Evolutionary conservation across 2,888 invertebrate genomes (phyloP).

Genomic region (Parnassius mnemosyne): DNA sequence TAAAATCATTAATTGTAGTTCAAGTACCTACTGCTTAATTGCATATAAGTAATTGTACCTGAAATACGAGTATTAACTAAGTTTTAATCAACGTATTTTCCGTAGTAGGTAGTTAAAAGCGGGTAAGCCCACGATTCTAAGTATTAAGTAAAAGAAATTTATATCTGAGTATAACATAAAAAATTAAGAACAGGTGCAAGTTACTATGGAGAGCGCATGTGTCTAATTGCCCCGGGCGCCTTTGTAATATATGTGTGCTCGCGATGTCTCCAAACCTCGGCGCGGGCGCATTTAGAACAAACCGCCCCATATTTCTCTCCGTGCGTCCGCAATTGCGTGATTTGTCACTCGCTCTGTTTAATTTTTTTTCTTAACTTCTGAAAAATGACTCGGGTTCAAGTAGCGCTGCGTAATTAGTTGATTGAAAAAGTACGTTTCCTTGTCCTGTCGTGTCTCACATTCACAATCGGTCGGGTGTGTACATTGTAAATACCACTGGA

Average conservation of each 20-base stretch:
- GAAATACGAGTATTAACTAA: no score
- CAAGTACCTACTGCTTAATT: no score
- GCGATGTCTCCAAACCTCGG: conserved; percentile 49
- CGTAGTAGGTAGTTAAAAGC: no score
- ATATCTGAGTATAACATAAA: conserved; percentile 17
- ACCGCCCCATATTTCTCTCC: conserved; percentile 75
- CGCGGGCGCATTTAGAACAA: conserved; percentile 72
- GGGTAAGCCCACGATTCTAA: no score
- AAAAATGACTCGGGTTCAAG: conserved; percentile 69
- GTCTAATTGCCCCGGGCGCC: conserved; percentile 60
- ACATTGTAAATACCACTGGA: background rate
- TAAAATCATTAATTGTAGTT: no score
- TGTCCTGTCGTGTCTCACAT: conserved; percentile 55
- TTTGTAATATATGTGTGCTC: conserved; percentile 49
- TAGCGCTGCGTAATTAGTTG: conserved; percentile 65
- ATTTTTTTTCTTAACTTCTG: conserved; percentile 56
- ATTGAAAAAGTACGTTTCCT: conserved; percentile 69
- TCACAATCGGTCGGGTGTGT: conserved; percentile 43
- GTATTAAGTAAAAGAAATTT: conserved; percentile 3
- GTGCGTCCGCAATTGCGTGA: conserved; percentile 76
- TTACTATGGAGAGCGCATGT: conserved; percentile 33
- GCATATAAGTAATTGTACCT: no score
- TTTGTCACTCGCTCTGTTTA: conserved; percentile 70
- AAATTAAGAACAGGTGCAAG: conserved; percentile 24
- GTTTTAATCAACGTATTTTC: no score